Evolutionary conservation across 2,797 vertebrate species (phyloP), one percentile per base, ranked within the genome.

Genomic region (Eremophila alpestris): DNA sequence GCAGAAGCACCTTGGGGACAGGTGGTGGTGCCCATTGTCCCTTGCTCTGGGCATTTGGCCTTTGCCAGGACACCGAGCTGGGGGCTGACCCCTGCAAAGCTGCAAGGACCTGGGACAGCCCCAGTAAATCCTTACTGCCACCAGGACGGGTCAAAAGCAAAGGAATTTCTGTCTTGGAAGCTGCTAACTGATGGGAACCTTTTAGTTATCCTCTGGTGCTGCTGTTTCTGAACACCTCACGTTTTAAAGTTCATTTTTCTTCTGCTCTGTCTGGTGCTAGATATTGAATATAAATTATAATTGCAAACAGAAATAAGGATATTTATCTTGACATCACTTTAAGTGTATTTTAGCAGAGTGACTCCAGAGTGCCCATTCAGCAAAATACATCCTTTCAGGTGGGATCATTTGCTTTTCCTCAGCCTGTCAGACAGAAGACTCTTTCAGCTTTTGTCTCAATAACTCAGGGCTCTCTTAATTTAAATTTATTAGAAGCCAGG

Each of bases 401-500:
- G 59, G 26, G 73, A 71, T 80, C 21, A 73, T 68, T 83, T 89
- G n/a, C 62, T 93, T 87, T 83, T 94, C 41, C 38, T 79, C 74
- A 92, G 73, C 43, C 26, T 91, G 75, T 54, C 76, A 88, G 63
- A 64, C 5, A 87, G 81, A 75, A 87, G n/a, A 74, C 49, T 59
- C 54, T 92, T 94, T 91, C 75, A 83, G 48, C 20, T 92, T 93
- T 74, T 88, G 51, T 77, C 46, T 77, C 55, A 69, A 15, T 91
- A 91, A 55, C 64, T 80, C 94, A 83, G 30, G 22, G 32, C 18
- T 38, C 54, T 77, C 71, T 62, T 84, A 81, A 71, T 78, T 88
- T 95, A 83, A 93, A 92, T 93, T 78, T 83, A 84, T 94, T 91
- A 86, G 70, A 91, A 89, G 23, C 27, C 34, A 51, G 58, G n/a